phyloP scores from a whole-genome alignment of 2,113 vertebrate genomes.

The Tonatia bakeri region DNA sequence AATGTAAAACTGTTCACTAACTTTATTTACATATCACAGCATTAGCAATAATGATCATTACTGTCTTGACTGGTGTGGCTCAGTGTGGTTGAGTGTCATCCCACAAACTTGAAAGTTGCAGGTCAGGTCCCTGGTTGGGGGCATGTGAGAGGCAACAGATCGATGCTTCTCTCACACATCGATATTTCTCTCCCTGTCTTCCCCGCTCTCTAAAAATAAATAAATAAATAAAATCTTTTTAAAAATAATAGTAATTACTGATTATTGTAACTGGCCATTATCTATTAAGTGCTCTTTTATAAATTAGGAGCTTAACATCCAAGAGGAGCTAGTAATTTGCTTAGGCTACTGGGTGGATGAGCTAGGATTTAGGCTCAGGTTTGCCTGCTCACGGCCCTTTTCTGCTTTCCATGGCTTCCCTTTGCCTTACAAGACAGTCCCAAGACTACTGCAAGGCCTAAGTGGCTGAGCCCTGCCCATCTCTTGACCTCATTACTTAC shows the following conservation, averaged over 20 bases:
- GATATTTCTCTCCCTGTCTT: no score
- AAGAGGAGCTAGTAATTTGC: slow-evolving; percentile 6
- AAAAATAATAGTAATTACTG: slow-evolving; percentile 33
- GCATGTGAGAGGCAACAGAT: no score
- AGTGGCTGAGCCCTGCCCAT: neutral
- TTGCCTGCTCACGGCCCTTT: neutral
- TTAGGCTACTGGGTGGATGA: neutral
- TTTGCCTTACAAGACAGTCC: neutral
- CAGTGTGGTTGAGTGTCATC: no score
- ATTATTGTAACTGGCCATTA: slow-evolving; percentile 23
- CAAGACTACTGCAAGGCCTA: neutral
- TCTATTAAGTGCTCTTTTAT: neutral
- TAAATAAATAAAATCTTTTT: no score
- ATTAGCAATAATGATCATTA: slow-evolving; percentile 46
- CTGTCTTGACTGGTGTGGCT: neutral
- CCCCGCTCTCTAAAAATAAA: no score
- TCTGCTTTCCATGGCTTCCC: neutral
- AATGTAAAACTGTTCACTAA: slow-evolving; percentile 40
- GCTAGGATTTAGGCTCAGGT: neutral
- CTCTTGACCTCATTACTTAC: neutral
- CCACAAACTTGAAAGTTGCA: no score
- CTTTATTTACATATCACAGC: slow-evolving; percentile 15
- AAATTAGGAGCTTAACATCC: slow-evolving; percentile 29
- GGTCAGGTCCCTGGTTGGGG: no score
- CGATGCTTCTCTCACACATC: no score